Evolutionary conservation across 2,888 invertebrate species (phyloP).

Genomic region (Dysmachus trigonus): DNA sequence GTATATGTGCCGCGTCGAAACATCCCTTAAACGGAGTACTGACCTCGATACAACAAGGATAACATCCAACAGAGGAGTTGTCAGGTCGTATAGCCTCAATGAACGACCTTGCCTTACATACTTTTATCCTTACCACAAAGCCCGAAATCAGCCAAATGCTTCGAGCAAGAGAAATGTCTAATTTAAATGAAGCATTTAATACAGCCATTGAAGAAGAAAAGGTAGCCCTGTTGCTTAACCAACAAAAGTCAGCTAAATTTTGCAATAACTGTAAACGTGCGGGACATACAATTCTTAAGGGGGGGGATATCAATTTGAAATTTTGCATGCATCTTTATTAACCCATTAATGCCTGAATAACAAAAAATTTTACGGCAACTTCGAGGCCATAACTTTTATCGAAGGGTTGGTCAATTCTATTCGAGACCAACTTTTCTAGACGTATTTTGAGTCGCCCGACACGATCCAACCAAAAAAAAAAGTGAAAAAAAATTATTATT

Average conservation of each 20-base stretch:
- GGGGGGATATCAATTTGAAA: too few species aligned
- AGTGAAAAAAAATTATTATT: too few species aligned
- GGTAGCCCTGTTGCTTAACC: conserved; percentile 18
- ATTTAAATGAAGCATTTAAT: conserved; percentile 31
- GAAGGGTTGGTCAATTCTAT: too few species aligned
- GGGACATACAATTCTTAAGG: neutral
- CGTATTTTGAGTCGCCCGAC: too few species aligned
- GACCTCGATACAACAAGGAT: conserved; percentile 9
- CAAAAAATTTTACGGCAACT: too few species aligned
- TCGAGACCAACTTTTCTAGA: too few species aligned
- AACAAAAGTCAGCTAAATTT: neutral
- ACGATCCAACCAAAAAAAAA: too few species aligned
- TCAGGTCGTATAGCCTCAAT: conserved; percentile 35
- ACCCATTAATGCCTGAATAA: too few species aligned
- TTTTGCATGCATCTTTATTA: too few species aligned
- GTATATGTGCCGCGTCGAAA: conserved; percentile 27
- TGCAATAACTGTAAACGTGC: neutral
- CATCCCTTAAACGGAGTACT: conserved; percentile 2
- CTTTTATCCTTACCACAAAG: conserved; percentile 21
- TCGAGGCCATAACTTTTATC: too few species aligned
- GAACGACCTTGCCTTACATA: conserved; percentile 41
- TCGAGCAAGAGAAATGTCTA: conserved; percentile 25
- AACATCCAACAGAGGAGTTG: conserved; percentile 8
- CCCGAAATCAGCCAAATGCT: conserved; percentile 38
- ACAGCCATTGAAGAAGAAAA: conserved; percentile 40